Evolutionary conservation across 2,797 vertebrate species (phyloP).

Genomic region (Agapornis canus): DNA sequence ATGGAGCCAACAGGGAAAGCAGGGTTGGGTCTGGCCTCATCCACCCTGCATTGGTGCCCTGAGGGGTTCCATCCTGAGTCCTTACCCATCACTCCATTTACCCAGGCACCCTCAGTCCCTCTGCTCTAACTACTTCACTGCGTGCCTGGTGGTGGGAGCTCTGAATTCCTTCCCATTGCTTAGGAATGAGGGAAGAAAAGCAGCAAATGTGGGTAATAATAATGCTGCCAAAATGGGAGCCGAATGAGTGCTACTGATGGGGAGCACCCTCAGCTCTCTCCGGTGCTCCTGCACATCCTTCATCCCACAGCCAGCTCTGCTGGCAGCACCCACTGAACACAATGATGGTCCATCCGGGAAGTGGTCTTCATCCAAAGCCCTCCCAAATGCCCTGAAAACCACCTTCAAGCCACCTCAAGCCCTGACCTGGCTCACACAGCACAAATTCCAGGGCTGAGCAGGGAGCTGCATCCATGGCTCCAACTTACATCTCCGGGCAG

Average conservation of each 20-base stretch:
- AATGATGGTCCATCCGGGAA: fast-evolving
- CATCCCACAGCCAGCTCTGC: background rate
- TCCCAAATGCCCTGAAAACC: background rate
- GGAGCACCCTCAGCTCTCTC: background rate
- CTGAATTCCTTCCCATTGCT: background rate
- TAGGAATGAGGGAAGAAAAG: background rate
- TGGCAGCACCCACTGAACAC: fast-evolving
- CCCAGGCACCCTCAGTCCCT: fast-evolving
- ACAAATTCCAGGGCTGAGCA: fast-evolving
- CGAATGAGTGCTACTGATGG: fast-evolving
- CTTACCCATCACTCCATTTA: fast-evolving
- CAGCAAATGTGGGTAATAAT: background rate
- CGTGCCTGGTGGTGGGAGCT: background rate
- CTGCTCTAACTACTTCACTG: fast-evolving
- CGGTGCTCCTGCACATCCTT: background rate
- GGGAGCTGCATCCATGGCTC: fast-evolving
- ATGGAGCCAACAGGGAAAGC: background rate
- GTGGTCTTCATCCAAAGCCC: background rate
- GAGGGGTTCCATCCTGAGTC: background rate
- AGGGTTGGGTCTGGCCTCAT: no score
- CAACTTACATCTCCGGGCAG: slow-evolving; percentile 90
- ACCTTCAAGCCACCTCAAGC: fast-evolving
- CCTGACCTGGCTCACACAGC: fast-evolving
- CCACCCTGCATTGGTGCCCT: fast-evolving
- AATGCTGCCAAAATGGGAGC: background rate